Evolutionary conservation across 2,797 vertebrate genomes (phyloP).

Genomic region (Columba guinea): DNA sequence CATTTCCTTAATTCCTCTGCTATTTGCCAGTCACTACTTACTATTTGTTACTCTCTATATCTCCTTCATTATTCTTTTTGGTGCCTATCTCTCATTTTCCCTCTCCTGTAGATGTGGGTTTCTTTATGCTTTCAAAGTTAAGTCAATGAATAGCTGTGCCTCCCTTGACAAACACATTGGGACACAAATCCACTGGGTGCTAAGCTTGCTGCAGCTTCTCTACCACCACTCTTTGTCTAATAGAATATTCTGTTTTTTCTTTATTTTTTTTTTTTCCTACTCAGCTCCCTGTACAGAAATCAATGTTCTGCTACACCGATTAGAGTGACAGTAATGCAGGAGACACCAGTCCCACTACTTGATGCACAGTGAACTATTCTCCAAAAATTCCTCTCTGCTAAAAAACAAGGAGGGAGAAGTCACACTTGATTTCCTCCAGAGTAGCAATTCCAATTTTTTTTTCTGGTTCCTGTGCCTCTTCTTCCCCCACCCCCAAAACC

Average conservation of each 20-base stretch:
- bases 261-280: background rate
- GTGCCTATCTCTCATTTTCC: background rate
- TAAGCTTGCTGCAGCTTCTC: background rate
- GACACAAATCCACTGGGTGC: background rate
- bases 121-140: background rate
- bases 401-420: background rate
- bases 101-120: background rate
- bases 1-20: background rate
- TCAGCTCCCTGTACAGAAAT: conserved; percentile 58
- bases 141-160: background rate
- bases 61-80: background rate
- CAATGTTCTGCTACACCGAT: conserved; percentile 66
- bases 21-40: background rate
- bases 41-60: background rate
- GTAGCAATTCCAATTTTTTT: background rate
- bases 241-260: conserved; percentile 33
- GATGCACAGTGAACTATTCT: conserved; percentile 9
- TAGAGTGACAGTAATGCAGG: conserved; percentile 10
- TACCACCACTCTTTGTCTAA: conserved; percentile 1
- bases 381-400: background rate
- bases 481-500: background rate
- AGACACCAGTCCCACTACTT: background rate
- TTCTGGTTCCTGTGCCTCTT: background rate
- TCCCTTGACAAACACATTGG: background rate
- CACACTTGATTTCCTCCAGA: background rate